Conservation (phyloP, 1,140 invertebrate genomes). For the Chrysopa pallens region DNA sequence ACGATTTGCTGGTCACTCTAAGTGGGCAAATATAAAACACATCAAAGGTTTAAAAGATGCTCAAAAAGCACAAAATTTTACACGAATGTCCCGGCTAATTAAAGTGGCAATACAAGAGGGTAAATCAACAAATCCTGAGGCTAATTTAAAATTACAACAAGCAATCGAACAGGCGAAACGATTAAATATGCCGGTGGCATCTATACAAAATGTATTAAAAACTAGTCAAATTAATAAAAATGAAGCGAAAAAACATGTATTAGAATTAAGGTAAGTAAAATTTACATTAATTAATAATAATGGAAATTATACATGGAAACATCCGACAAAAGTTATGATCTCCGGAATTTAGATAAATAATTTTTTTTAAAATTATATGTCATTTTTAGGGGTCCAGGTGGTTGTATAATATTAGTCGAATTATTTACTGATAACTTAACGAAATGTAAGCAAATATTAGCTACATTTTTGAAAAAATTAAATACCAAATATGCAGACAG, state of each 20-base stretch:
- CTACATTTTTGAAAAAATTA: too few relatives aligned
- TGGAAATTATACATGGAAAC: too few relatives aligned
- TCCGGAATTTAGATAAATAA: too few relatives aligned
- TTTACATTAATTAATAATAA: too few relatives aligned
- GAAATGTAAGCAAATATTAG: too few relatives aligned
- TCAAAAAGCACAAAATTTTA: conserved; percentile 26
- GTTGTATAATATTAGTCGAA: conserved; percentile 23
- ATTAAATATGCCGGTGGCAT: conserved; percentile 33
- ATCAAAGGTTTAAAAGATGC: conserved; percentile 41
- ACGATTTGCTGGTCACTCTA: conserved; percentile 44
- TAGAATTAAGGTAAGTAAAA: conserved; percentile 21
- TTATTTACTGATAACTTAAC: conserved; percentile 20
- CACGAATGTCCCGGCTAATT: conserved; percentile 27
- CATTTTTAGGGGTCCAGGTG: conserved; percentile 23
- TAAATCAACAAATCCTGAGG: conserved; percentile 30
- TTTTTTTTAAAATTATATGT: too few relatives aligned
- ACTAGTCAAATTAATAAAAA: conserved; percentile 22
- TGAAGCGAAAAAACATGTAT: conserved; percentile 13
- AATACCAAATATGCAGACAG: too few relatives aligned
- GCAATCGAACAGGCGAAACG: conserved; percentile 37
- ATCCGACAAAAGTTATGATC: too few relatives aligned
- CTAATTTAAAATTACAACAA: conserved; percentile 32
- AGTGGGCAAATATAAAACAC: conserved; percentile 58
- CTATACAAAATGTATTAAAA: conserved; percentile 36
- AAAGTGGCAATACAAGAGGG: conserved; percentile 32